Conservation (phyloP, 2,888 invertebrate species). For the Euplexia lucipara region DNA sequence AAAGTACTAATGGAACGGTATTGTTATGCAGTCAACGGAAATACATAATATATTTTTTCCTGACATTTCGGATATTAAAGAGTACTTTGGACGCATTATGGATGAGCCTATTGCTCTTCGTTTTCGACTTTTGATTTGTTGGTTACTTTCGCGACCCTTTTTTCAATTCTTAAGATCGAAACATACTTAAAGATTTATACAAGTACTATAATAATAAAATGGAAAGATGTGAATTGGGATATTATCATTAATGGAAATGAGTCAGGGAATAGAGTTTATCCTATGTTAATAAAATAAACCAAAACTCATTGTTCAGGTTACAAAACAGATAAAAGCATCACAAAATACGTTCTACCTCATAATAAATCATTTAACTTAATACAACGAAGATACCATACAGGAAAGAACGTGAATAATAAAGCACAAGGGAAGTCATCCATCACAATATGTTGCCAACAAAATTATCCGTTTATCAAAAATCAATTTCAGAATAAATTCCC, state of each 20-base stretch:
- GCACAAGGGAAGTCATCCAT: slow-evolving; percentile 15
- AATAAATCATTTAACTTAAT: neutral
- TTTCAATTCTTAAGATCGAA: slow-evolving; percentile 6
- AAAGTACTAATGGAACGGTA: slow-evolving; percentile 55
- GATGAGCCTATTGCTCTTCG: slow-evolving; percentile 9
- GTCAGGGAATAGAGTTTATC: neutral
- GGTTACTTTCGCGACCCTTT: slow-evolving; percentile 1
- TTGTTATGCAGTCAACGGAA: slow-evolving; percentile 53
- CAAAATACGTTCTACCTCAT: neutral
- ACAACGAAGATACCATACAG: neutral
- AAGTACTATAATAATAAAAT: slow-evolving; percentile 4
- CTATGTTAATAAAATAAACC: neutral
- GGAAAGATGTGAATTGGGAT: neutral
- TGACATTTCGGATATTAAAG: slow-evolving; percentile 42
- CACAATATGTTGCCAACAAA: slow-evolving; percentile 22
- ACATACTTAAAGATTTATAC: slow-evolving; percentile 5
- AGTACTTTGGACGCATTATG: slow-evolving; percentile 30
- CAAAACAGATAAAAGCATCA: neutral
- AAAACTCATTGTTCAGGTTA: neutral
- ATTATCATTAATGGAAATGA: slow-evolving; percentile 3
- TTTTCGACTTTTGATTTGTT: slow-evolving; percentile 28
- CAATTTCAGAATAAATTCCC: slow-evolving; percentile 38
- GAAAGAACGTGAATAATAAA: slow-evolving; percentile 34
- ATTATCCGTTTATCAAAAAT: slow-evolving; percentile 37
- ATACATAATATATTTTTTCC: slow-evolving; percentile 40